phyloP scores from a whole-genome alignment of 2,888 invertebrate genomes.

The Rhamnusium bicolor region DNA sequence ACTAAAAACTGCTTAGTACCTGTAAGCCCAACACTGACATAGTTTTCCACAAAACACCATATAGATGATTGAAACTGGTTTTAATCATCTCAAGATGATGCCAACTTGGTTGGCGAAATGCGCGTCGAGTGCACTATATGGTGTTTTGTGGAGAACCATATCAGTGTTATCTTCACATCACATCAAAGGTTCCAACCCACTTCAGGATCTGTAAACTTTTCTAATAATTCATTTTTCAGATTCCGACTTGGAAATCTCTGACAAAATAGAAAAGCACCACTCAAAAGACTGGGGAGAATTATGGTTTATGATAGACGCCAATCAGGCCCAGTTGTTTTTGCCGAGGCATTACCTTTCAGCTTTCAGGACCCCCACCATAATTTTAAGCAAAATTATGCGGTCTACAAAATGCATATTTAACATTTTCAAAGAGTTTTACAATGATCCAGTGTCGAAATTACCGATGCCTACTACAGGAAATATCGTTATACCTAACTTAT shows the following conservation, averaged over 20 bases:
- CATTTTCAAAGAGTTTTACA: conserved; percentile 65
- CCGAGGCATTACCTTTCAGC: conserved; percentile 65
- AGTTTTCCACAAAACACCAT: too few species aligned
- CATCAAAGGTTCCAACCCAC: too few species aligned
- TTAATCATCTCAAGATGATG: too few species aligned
- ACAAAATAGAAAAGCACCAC: conserved; percentile 49
- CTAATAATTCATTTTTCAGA: conserved; percentile 2
- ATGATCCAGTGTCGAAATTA: conserved; percentile 56
- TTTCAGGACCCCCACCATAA: conserved; percentile 62
- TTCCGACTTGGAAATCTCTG: conserved; percentile 33
- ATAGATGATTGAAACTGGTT: too few species aligned
- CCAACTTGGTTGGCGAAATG: too few species aligned
- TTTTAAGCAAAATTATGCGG: conserved; percentile 65
- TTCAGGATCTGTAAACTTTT: too few species aligned
- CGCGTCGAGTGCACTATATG: too few species aligned
- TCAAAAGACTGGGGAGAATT: conserved; percentile 62
- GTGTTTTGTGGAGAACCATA: too few species aligned
- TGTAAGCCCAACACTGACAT: too few species aligned
- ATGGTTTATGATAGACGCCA: conserved; percentile 68
- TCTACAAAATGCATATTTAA: conserved; percentile 65
- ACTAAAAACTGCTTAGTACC: too few species aligned
- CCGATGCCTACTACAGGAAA: conserved; percentile 53
- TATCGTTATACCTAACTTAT: conserved; percentile 28
- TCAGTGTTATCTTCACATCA: too few species aligned
- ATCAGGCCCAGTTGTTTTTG: conserved; percentile 66